Conservation (phyloP, 2,888 invertebrate species). For the Brenthis ino region DNA sequence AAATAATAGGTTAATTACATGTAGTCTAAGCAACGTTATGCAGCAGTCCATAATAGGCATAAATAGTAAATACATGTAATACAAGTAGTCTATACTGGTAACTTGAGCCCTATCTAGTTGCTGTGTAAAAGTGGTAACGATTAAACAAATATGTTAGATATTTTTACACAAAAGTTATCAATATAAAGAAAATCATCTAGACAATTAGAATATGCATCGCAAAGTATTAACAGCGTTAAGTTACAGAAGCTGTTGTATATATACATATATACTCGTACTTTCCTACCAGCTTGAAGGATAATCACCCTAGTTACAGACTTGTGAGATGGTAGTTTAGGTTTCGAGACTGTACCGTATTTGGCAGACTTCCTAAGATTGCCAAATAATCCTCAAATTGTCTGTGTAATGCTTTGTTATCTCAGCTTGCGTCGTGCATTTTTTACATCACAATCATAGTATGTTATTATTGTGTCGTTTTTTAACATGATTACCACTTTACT, state of each 20-base stretch:
- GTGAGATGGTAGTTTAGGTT: constrained; percentile 10
- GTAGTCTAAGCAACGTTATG: too few species aligned
- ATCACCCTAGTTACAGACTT: constrained; percentile 12
- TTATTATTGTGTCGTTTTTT: not conserved
- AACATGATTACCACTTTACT: too few species aligned
- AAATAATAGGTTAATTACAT: too few species aligned
- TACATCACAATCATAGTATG: not conserved
- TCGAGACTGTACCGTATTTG: constrained; percentile 7
- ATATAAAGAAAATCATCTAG: not conserved
- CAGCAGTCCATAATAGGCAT: too few species aligned
- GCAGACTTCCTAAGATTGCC: constrained; percentile 13
- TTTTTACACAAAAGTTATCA: too few species aligned
- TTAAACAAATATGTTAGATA: too few species aligned
- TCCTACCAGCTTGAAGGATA: constrained; percentile 11
- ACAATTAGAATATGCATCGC: constrained; percentile 2
- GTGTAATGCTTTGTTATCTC: not conserved
- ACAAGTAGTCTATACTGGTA: too few species aligned
- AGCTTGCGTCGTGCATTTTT: not conserved
- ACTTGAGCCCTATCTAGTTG: too few species aligned
- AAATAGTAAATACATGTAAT: too few species aligned
- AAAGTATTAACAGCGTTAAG: not conserved
- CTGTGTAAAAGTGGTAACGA: too few species aligned
- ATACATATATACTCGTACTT: not conserved
- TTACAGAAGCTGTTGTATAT: not conserved
- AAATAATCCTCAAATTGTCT: constrained; percentile 7